Percentiles rank a stretch among this genome's conserved stretches.
Evolutionary conservation across 2,888 invertebrate species (phyloP).

Genomic region (Petrolisthes cinctipes): DNA sequence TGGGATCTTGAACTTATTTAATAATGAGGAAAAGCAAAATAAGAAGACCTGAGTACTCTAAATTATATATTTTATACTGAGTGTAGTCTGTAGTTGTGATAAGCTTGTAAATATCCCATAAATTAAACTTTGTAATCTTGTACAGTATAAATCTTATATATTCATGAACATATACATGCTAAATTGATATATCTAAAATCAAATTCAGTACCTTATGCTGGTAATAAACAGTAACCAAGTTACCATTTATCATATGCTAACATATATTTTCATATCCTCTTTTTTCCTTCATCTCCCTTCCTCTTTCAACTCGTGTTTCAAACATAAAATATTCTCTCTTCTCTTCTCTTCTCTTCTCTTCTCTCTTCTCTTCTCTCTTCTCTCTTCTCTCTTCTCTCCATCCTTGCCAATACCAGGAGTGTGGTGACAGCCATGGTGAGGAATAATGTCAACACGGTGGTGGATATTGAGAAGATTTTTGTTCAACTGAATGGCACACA

Average conservation of each 20-base stretch:
- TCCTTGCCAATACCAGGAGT: conserved; percentile 36
- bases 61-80: too few species aligned
- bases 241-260: background rate
- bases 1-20: too few species aligned
- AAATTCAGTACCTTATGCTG: background rate
- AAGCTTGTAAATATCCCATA: too few species aligned
- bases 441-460: conserved; percentile 48
- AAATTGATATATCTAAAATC: background rate
- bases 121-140: too few species aligned
- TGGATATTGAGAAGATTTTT: conserved; percentile 57
- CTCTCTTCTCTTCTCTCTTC: background rate
- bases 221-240: too few species aligned
- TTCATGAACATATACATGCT: background rate
- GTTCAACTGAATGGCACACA: conserved; percentile 41
- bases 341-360: background rate
- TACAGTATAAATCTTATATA: background rate
- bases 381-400: conserved; percentile 5
- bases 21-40: too few species aligned
- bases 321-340: background rate
- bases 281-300: background rate
- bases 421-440: conserved; percentile 53
- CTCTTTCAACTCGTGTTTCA: background rate
- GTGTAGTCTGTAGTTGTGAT: too few species aligned
- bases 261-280: background rate
- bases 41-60: too few species aligned